A percentile compares a stretch with the other conserved stretches of the same genome.
Conservation (phyloP, 2,113 vertebrate genomes). For the Ardeotis arabs region DNA sequence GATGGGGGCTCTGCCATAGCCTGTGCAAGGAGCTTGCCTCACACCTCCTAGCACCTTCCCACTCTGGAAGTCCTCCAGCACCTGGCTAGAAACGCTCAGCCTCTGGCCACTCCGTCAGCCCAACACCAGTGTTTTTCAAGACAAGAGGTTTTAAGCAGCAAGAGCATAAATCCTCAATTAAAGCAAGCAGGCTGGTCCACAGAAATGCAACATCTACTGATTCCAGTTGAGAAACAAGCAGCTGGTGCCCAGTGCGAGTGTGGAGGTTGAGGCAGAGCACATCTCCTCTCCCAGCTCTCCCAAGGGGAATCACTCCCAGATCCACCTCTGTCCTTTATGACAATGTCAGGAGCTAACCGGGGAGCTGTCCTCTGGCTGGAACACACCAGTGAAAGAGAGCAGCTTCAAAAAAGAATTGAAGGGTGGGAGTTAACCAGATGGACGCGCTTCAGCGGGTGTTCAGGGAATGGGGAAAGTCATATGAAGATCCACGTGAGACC, state of each 20-base stretch:
- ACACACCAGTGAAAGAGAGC: background rate
- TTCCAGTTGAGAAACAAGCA: background rate
- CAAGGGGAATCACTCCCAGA: background rate
- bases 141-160: background rate
- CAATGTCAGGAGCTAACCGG: background rate
- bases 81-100: background rate
- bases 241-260: accelerated
- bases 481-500: background rate
- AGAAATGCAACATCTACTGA: background rate
- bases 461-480: background rate
- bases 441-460: background rate
- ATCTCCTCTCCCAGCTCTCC: background rate
- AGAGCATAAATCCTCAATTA: background rate
- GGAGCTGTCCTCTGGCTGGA: background rate
- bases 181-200: background rate
- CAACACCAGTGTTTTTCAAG: accelerated
- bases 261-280: background rate
- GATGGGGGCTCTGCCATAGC: background rate
- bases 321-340: background rate
- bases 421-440: background rate
- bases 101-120: background rate
- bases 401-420: background rate
- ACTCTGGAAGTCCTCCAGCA: background rate
- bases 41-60: background rate
- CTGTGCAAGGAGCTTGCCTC: background rate